Evolutionary conservation across 2,888 invertebrate genomes (phyloP), one percentile per base, ranked within the genome.

Genomic region (Argynnis bischoffii): DNA sequence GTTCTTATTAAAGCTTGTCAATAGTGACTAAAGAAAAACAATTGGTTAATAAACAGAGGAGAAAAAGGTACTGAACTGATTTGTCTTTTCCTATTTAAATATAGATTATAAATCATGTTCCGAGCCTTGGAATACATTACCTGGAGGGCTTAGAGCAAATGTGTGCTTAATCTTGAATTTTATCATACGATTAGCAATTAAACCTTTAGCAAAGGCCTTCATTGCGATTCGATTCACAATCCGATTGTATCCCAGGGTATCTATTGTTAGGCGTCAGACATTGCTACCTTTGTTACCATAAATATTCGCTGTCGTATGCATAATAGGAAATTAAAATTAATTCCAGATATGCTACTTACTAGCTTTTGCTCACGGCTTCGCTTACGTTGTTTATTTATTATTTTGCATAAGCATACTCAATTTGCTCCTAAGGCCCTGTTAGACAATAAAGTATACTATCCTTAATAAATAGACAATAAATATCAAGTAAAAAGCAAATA

Each of bases 161-260:
- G 69, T 66, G 60, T 63, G 69, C 55, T 55, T 69, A 67, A 69
- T 69, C 63, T 65, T 53, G 59, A 69, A 66, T 71, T 71, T 71
- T 71, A 71, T 69, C 69, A 64, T 48, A 50, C 51, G 53, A 73
- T 72, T 67, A 72, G 69, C 67, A 72, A 73, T 73, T 73, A 70
- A 71, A 67, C 69, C 70, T 67, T 59, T 57, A 67, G 66, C 68
- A 69, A 69, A 67, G 72, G 72, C 69, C 63, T 66, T 70, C 67
- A 70, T 73, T 70, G 63, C 64, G 66, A 69, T 71, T 70, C 71
- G 69, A 71, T 69, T 64, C 69, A 71, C 69, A 64, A 48, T 48
- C 61, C 64, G 71, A 71, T 71, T 71, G 71, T 69, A 71, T 71
- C 66, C 67, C 64, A 55, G 66, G 54, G 53, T 51, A 57, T 51